phyloP scores from a whole-genome alignment of 2,797 vertebrate genomes.

The Hoplostethus atlanticus region DNA sequence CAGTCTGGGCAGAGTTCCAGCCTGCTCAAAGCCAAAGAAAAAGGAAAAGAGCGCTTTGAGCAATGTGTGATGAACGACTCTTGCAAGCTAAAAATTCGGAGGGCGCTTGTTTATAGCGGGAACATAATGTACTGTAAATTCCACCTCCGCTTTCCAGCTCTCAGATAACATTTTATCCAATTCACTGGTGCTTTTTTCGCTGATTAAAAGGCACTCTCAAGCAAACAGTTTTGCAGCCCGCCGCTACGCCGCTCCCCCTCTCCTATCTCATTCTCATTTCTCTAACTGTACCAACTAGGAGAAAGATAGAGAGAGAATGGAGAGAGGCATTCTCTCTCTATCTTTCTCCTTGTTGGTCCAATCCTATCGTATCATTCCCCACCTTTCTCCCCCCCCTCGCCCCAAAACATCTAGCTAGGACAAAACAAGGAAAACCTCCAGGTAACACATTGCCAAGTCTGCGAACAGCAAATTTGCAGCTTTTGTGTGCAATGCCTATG shows the following conservation, averaged over 20 bases:
- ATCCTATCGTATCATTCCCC: too few relatives aligned
- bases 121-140: conserved; percentile 83
- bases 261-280: conserved; percentile 35
- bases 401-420: conserved; percentile 15
- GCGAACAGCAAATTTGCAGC: conserved; percentile 6
- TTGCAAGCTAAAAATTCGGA: conserved; percentile 57
- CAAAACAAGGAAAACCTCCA: conserved; percentile 7
- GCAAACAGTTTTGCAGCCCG: conserved; percentile 55
- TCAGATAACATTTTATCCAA: conserved; percentile 79
- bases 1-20: conserved; percentile 63
- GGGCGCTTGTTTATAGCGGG: conserved; percentile 71
- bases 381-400: background rate
- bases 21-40: conserved; percentile 42
- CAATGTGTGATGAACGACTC: conserved; percentile 71
- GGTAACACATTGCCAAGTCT: background rate
- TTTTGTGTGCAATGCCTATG: conserved; percentile 24
- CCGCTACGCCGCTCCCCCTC: conserved; percentile 23
- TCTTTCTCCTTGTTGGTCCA: background rate
- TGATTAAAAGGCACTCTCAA: conserved; percentile 82
- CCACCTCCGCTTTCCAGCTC: conserved; percentile 71
- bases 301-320: too few relatives aligned
- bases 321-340: conserved; percentile 6
- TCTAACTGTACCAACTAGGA: conserved; percentile 22
- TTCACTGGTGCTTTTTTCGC: conserved; percentile 67
- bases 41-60: conserved; percentile 52